Conservation (phyloP, 2,888 invertebrate species). For the Lypha dubia region DNA sequence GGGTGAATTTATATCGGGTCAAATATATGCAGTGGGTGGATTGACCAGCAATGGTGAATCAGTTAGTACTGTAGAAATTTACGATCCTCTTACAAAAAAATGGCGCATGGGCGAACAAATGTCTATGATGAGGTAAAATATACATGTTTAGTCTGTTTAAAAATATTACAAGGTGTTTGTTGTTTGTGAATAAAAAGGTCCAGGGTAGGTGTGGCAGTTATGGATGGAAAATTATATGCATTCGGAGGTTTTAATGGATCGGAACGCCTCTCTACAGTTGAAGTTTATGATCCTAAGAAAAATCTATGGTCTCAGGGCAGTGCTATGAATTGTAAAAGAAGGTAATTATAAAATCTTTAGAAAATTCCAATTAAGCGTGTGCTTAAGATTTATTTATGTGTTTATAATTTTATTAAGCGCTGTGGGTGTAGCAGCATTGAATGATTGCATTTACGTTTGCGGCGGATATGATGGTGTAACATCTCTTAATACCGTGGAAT, state of each 20-base stretch:
- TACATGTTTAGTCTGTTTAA: neutral
- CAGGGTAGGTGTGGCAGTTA: slow-evolving; percentile 92
- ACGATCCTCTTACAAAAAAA: slow-evolving; percentile 87
- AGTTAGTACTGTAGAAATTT: slow-evolving; percentile 92
- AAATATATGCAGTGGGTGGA: slow-evolving; percentile 94
- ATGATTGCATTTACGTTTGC: slow-evolving; percentile 92
- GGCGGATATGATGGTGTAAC: slow-evolving; percentile 94
- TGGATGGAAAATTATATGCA: slow-evolving; percentile 90
- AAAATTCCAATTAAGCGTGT: neutral
- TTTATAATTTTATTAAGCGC: slow-evolving; percentile 84
- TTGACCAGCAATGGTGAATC: slow-evolving; percentile 93
- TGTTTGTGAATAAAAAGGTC: slow-evolving; percentile 84
- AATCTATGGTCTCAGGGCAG: slow-evolving; percentile 91
- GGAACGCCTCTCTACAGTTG: slow-evolving; percentile 92
- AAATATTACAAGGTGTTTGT: neutral
- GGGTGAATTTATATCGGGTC: slow-evolving; percentile 89
- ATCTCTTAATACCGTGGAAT: slow-evolving; percentile 91
- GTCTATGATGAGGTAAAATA: slow-evolving; percentile 87
- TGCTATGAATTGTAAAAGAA: slow-evolving; percentile 91
- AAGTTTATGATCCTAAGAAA: slow-evolving; percentile 90
- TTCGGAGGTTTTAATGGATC: slow-evolving; percentile 94
- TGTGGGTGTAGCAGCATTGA: slow-evolving; percentile 91
- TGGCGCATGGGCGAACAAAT: slow-evolving; percentile 92
- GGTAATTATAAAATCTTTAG: slow-evolving; percentile 83
- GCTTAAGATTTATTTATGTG: neutral